These are phyloP conservation scores for Toxostoma redivivum DNA, from an alignment of 2,113 vertebrate species.

Conservation along the genomic window DNA sequence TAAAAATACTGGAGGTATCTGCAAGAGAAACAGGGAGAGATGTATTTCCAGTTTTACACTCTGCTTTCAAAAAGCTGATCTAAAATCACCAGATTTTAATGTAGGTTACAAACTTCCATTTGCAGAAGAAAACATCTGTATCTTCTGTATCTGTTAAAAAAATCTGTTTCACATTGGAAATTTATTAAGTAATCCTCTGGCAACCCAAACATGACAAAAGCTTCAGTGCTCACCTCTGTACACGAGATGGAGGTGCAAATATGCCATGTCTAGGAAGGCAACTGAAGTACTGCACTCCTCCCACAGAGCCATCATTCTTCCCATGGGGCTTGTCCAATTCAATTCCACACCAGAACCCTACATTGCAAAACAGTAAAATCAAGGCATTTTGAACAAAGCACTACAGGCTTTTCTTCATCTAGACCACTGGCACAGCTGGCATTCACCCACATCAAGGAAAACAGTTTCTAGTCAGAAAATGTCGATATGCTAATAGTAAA, in stretches of 20 bases:
- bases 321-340: constrained; percentile 93
- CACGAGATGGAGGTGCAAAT: constrained; percentile 91
- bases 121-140: constrained; percentile 38
- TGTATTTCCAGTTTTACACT: not conserved
- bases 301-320: constrained; percentile 93
- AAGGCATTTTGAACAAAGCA: not conserved
- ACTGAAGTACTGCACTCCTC: constrained; percentile 89
- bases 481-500: not conserved
- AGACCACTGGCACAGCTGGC: not conserved
- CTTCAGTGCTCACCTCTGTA: constrained; percentile 83
- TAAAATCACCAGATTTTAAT: not conserved
- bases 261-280: constrained; percentile 91
- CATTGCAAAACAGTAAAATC: not conserved
- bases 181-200: not conserved
- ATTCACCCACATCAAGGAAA: not conserved
- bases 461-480: not conserved
- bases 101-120: not conserved
- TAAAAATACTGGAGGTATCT: not conserved
- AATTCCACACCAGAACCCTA: constrained; percentile 94
- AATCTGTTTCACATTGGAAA: not conserved
- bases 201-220: not conserved
- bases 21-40: not conserved
- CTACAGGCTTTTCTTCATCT: not conserved
- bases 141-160: not conserved
- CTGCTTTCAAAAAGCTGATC: not conserved